Evolutionary conservation across 2,113 vertebrate genomes (phyloP).

Genomic region (Crotophaga sulcirostris): DNA sequence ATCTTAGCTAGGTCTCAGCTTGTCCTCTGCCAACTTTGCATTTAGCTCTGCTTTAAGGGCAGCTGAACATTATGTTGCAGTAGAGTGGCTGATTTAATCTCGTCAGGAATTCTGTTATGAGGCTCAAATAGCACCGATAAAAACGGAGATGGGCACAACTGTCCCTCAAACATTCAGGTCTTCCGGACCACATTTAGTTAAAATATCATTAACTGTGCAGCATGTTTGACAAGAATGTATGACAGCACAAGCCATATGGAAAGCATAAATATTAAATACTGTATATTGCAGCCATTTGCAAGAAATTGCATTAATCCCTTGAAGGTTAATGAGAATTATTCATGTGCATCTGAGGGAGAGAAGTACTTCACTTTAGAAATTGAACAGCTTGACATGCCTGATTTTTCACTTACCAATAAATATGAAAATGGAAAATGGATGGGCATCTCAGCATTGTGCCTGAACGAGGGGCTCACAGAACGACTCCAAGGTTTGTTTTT

Average conservation of each 20-base stretch:
- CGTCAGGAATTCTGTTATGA: constrained; percentile 14
- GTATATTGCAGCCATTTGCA: constrained; percentile 73
- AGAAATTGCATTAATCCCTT: constrained; percentile 72
- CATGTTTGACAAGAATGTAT: constrained; percentile 68
- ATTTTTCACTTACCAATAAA: constrained; percentile 69
- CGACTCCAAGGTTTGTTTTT: constrained; percentile 17
- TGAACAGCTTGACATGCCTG: constrained; percentile 64
- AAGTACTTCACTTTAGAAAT: constrained; percentile 68
- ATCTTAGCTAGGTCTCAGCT: not conserved
- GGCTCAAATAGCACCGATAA: constrained; percentile 24
- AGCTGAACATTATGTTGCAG: not conserved
- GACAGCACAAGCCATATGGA: constrained; percentile 68
- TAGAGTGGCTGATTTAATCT: constrained; percentile 6
- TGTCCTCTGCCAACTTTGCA: not conserved
- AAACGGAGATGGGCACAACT: constrained; percentile 46
- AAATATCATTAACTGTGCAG: constrained; percentile 61
- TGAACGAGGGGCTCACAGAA: not conserved
- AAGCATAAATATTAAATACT: constrained; percentile 72
- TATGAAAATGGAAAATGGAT: constrained; percentile 50
- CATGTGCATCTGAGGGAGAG: constrained; percentile 71
- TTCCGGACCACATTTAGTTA: not conserved
- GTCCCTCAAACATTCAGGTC: constrained; percentile 38
- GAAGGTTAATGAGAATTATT: constrained; percentile 75
- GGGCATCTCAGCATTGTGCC: constrained; percentile 10
- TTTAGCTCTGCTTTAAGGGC: not conserved